These are phyloP conservation scores for Drosophila borborema DNA, from an alignment of 2,888 invertebrate species.

Conservation along the genomic window DNA sequence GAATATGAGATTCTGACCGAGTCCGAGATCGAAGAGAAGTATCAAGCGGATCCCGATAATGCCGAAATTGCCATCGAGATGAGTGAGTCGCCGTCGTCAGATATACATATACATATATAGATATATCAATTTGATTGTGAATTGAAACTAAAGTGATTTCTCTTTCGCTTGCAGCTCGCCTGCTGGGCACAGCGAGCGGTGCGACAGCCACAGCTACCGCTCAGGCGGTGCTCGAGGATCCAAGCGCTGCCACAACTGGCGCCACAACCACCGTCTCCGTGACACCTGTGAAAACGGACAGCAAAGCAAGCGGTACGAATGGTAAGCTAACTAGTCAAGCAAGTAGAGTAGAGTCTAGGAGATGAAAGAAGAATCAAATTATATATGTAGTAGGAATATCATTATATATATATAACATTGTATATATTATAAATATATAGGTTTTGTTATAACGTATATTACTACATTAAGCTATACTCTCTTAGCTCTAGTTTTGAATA, in stretches of 20 bases:
- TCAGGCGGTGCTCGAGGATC: conserved; percentile 77
- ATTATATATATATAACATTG: too few relatives aligned
- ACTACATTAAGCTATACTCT: not conserved
- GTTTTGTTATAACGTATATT: not conserved
- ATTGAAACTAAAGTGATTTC: not conserved
- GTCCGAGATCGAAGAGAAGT: conserved; percentile 84
- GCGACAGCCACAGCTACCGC: conserved; percentile 54
- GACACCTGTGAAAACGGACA: conserved; percentile 77
- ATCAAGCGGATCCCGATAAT: conserved; percentile 81
- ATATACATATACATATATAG: too few relatives aligned
- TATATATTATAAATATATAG: not conserved
- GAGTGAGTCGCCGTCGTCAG: conserved; percentile 66
- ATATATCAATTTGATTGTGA: not conserved
- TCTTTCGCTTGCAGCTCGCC: conserved; percentile 68
- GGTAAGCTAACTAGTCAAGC: conserved; percentile 60
- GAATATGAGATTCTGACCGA: conserved; percentile 85
- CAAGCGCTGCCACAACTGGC: conserved; percentile 32
- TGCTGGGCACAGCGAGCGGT: conserved; percentile 72
- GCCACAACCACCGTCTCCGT: conserved; percentile 57
- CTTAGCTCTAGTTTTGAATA: not conserved
- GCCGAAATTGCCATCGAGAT: conserved; percentile 84
- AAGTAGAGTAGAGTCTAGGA: not conserved
- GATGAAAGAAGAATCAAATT: not conserved
- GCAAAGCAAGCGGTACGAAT: conserved; percentile 71
- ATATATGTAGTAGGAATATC: not conserved